Base-by-base conservation (phyloP, 2,888 invertebrate genomes). In the Eumerus sabulonum region DNA sequence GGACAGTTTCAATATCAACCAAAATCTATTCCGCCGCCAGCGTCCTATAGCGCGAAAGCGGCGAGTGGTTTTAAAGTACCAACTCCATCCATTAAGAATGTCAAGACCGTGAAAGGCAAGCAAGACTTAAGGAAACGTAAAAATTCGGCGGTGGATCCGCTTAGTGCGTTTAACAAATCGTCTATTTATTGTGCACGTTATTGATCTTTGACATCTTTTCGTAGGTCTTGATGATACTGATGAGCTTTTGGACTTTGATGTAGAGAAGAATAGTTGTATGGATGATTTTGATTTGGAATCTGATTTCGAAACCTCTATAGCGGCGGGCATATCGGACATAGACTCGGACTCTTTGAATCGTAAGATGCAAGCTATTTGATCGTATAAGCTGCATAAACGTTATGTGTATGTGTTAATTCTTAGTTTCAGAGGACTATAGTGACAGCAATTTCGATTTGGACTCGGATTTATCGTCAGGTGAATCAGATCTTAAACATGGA, bases 371-470 rank as follows among this genome's bases (percentile, higher is more conserved):
- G 3, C 1, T 40, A 40, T 40, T 40, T 36, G 36, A 36, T 36
- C n/a, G 27, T 27, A 27, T 7, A 27, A 27, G 27, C 27, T 27
- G 27, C 3, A 27, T n/a, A n/a, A 9, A 11, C n/a, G 2, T 47
- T 16, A 11, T 16, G 1, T n/a, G 0, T 1, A 16, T n/a, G 57
- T 16, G 0, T 5, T 3, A 12, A 16, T 7, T n/a, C 54, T 40
- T 9, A 71, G 76, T 76, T 76, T 76, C 76, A 67, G 72, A 71
- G n/a, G 66, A 72, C 0, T 72, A 60, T 9, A 72, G 48, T 18
- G 70, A 70, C 7, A 64, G 38, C 11, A 66, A 72, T 17, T 76
- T 72, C 45, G 36, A 54, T 0, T 40, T 76, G 7, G 71, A 76
- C 0, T 47, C 72, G 0, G 38, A 66, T 40, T 19, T 56, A 1